A percentile compares a stretch with the other conserved stretches of the same genome.
Conservation (phyloP, 2,113 vertebrate genomes). For the Rostratula benghalensis region DNA sequence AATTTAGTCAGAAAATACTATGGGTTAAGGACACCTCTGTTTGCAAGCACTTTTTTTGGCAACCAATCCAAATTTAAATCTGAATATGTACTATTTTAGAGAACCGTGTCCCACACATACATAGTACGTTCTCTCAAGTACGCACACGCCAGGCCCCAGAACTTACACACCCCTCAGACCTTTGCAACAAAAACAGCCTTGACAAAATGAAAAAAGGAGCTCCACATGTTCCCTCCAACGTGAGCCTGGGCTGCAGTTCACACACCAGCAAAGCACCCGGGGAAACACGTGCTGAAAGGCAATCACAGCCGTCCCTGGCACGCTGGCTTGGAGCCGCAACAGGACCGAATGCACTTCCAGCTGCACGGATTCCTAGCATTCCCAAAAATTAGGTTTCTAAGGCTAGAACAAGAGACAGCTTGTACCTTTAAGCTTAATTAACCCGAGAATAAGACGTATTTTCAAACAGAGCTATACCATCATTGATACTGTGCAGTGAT, state of each 20-base stretch:
- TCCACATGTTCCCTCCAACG: not conserved
- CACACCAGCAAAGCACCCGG: not conserved
- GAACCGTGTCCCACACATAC: not conserved
- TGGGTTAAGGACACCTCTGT: not conserved
- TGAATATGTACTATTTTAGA: not conserved
- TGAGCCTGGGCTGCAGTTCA: not conserved
- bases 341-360: not conserved
- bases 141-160: fast-evolving
- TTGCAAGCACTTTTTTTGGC: not conserved
- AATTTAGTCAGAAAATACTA: not conserved
- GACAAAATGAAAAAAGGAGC: not conserved
- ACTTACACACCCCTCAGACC: not conserved
- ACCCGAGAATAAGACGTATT: not conserved
- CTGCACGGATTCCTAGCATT: not conserved
- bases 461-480: not conserved
- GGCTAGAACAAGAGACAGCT: not conserved
- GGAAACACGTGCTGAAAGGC: not conserved
- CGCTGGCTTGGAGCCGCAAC: not conserved
- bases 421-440: conserved; percentile 6
- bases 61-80: not conserved
- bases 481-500: not conserved
- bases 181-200: not conserved
- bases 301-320: not conserved
- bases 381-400: not conserved
- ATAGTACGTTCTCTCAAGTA: not conserved